phyloP scores from a whole-genome alignment of 2,113 vertebrate genomes.

The Limnothrissa miodon region DNA sequence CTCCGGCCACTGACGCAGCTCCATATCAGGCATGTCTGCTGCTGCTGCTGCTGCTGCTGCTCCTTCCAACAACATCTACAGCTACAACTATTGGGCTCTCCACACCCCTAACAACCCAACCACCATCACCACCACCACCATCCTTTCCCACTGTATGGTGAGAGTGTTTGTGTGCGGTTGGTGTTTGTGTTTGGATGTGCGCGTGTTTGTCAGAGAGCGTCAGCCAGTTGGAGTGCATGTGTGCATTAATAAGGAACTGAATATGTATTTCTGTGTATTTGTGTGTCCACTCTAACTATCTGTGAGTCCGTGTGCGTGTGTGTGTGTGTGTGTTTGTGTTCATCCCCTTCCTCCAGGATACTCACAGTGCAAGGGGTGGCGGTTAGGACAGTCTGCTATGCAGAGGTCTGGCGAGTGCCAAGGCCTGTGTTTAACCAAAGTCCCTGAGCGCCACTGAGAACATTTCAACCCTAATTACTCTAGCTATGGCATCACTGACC shows the following conservation, averaged over 20 bases:
- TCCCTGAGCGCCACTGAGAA: neutral
- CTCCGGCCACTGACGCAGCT: conserved; percentile 29
- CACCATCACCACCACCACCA: too few species aligned
- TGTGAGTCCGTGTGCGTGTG: neutral
- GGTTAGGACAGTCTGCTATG: too few species aligned
- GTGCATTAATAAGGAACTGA: neutral
- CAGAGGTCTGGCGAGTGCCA: neutral
- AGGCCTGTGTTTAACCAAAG: conserved; percentile 10
- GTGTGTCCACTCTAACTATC: neutral
- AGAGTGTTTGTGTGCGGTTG: too few species aligned
- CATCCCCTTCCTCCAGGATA: too few species aligned
- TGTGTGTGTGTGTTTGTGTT: neutral
- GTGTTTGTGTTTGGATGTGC: neutral
- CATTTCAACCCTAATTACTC: conserved; percentile 5
- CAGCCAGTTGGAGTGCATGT: neutral
- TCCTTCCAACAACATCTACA: neutral
- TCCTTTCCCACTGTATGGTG: neutral
- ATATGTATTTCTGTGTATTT: too few species aligned
- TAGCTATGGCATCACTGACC: neutral
- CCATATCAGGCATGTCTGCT: conserved; percentile 37
- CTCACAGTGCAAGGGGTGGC: too few species aligned
- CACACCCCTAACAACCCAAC: too few species aligned
- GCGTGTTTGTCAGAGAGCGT: neutral
- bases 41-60: conserved; percentile 13
- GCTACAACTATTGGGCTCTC: neutral